Conservation (phyloP, 2,888 invertebrate species). For the Volucella zonaria region DNA sequence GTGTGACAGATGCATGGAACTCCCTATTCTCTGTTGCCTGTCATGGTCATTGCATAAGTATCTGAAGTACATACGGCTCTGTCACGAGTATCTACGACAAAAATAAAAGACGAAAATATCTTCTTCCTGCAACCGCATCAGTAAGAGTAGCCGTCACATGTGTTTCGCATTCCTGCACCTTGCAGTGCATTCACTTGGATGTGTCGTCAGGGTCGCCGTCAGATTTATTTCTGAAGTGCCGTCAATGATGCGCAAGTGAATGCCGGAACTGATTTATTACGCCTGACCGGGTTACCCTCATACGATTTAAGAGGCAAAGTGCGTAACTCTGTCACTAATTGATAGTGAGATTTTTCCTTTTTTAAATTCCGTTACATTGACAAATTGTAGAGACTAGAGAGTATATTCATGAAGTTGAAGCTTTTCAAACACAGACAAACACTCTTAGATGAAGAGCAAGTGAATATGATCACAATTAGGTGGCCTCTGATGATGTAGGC, state of each 20-base stretch:
- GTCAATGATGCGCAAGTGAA: constrained; percentile 61
- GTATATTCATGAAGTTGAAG: no score
- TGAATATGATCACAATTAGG: constrained; percentile 50
- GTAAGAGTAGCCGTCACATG: constrained; percentile 36
- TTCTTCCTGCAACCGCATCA: background rate
- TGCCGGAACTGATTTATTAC: constrained; percentile 72
- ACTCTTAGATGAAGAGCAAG: background rate
- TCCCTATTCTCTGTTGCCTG: background rate
- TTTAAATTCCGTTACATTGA: constrained; percentile 41
- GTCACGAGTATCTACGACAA: constrained; percentile 3
- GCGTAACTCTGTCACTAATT: constrained; percentile 60
- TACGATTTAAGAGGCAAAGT: constrained; percentile 46
- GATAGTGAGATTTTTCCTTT: constrained; percentile 41
- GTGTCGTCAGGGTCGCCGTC: constrained; percentile 51
- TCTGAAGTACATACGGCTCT: constrained; percentile 48
- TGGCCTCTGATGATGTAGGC: constrained; percentile 47
- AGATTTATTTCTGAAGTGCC: constrained; percentile 60
- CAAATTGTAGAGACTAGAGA: background rate
- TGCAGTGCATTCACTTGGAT: constrained; percentile 45
- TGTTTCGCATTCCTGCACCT: constrained; percentile 69
- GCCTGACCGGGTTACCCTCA: constrained; percentile 65
- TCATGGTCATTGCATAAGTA: constrained; percentile 26
- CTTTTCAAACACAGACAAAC: no score
- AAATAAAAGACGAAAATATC: constrained; percentile 19
- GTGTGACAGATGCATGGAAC: constrained; percentile 61